Base-by-base conservation (phyloP, 2,888 invertebrate genomes). In the Epinotia ramella region DNA sequence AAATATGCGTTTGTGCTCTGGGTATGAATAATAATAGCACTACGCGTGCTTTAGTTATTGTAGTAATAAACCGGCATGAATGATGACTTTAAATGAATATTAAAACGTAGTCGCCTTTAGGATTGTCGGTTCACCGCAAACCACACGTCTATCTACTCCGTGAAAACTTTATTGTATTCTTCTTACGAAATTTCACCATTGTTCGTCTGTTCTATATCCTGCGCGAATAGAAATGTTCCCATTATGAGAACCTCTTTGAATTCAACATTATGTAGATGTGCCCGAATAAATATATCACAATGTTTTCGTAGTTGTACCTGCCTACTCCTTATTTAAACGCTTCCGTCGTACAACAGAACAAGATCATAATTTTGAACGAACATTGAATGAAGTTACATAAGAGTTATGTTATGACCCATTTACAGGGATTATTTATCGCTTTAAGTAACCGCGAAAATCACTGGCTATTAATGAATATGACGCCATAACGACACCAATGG, bases 101-200 rank as follows among this genome's bases (percentile, higher is more conserved):
- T 53, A 6, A 5, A 53, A 53, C n/a, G 6, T 9, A 40, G 13
- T 63, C 40, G 49, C 56, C 40, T 64, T 72, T 46, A 44, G n/a
- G 63, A 12, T 63, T 63, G 16, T 53, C 24, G 16, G 68, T 60
- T 57, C 28, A 67, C 60, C 73, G 24, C 73, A 57, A 64, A 59
- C 74, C 57, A 64, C 44, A 18, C 59, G 49, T 53, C 11, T 44
- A 56, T 64, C 46, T 33, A n/a, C 59, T 24, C 60, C 20, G 60
- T 59, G 70, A 70, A 75, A 65, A 70, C 65, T 77, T 53, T 76
- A 76, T 72, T 76, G 76, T 72, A 40, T 66, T 75, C 59, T 74
- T 44, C 49, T 28, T 66, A 49, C 56, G 56, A 73, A 73, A 73
- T 77, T 77, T 73, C 77, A 77, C 73, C 73, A 77, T 77, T 77